Evolutionary conservation across 2,888 invertebrate genomes (phyloP).

Genomic region (Allophyes oxyacanthae): DNA sequence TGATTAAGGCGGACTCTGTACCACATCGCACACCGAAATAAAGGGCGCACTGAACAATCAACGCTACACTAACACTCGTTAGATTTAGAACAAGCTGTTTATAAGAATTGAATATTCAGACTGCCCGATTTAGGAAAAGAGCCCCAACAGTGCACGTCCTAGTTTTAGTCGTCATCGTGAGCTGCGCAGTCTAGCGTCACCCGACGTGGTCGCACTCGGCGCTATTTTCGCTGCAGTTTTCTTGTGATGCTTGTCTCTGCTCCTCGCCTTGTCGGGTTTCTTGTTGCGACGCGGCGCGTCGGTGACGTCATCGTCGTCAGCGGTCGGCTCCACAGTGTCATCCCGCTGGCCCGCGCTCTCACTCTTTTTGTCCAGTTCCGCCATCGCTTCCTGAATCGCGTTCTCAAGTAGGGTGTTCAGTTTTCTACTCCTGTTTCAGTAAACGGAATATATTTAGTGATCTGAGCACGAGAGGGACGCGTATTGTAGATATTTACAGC

Average conservation of each 20-base stretch:
- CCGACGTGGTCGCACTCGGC: constrained; percentile 65
- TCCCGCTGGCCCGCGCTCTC: constrained; percentile 59
- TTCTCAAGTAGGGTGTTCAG: constrained; percentile 96
- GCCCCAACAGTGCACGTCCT: constrained; percentile 16
- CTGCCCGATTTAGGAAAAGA: constrained; percentile 12
- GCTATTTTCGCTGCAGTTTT: constrained; percentile 67
- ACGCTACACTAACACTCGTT: constrained; percentile 13
- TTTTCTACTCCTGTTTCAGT: constrained; percentile 94
- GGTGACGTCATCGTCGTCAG: constrained; percentile 25
- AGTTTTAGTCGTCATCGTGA: constrained; percentile 77
- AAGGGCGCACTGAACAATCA: constrained; percentile 19
- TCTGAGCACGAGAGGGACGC: constrained; percentile 13
- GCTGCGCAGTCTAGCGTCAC: constrained; percentile 85
- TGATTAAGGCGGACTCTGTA: constrained; percentile 57
- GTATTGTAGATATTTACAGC: constrained; percentile 56
- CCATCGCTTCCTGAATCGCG: constrained; percentile 98
- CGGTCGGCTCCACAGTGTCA: constrained; percentile 21
- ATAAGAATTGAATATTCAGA: constrained; percentile 19
- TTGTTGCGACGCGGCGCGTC: constrained; percentile 70
- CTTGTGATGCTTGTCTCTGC: constrained; percentile 71
- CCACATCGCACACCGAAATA: constrained; percentile 37
- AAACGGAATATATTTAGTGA: constrained; percentile 48
- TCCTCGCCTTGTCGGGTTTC: constrained; percentile 68
- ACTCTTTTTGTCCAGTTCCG: constrained; percentile 94
- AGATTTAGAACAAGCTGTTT: constrained; percentile 8